Percentiles rank a stretch among this genome's conserved stretches.
These are phyloP conservation scores for Mnemiopsis leidyi DNA, from an alignment of 37 sponge, comb jelly and placozoan species.

Conservation along the genomic window DNA sequence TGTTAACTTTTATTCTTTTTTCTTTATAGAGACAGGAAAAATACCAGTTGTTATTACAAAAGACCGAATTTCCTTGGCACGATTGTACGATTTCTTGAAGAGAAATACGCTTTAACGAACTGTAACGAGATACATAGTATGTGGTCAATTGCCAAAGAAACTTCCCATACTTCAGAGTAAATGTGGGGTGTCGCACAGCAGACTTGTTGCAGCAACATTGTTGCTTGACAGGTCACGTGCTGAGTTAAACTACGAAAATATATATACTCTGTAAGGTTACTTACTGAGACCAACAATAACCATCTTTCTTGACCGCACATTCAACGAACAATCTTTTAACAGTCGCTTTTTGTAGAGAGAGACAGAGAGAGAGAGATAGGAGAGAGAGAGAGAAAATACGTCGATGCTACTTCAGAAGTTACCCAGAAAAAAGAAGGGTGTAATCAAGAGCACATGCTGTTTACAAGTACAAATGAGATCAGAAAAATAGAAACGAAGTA, in stretches of 20 bases:
- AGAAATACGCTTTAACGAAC: neutral
- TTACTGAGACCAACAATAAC: conserved; percentile 6
- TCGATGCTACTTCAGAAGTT: neutral
- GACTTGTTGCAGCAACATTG: too few relatives aligned
- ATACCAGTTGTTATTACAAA: neutral
- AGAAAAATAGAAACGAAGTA: conserved; percentile 6
- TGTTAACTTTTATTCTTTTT: too few relatives aligned
- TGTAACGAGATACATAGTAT: neutral
- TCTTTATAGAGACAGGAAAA: too few relatives aligned
- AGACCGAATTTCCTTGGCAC: neutral
- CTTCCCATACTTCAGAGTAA: too few relatives aligned
- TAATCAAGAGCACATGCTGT: neutral
- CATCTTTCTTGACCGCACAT: neutral
- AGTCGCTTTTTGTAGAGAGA: neutral
- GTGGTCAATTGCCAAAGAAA: neutral
- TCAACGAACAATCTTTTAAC: neutral
- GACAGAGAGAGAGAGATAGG: too few relatives aligned
- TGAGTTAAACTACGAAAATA: too few relatives aligned
- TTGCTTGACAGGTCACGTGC: too few relatives aligned
- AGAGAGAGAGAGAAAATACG: too few relatives aligned
- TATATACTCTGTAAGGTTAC: too few relatives aligned
- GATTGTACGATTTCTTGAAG: neutral
- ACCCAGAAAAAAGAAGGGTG: neutral
- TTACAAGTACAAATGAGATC: neutral
- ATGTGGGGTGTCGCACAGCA: too few relatives aligned